These are phyloP conservation scores for Acanthaster planci DNA, from an alignment of 35 echinoderm and acorn worm species.

Conservation along the genomic window DNA sequence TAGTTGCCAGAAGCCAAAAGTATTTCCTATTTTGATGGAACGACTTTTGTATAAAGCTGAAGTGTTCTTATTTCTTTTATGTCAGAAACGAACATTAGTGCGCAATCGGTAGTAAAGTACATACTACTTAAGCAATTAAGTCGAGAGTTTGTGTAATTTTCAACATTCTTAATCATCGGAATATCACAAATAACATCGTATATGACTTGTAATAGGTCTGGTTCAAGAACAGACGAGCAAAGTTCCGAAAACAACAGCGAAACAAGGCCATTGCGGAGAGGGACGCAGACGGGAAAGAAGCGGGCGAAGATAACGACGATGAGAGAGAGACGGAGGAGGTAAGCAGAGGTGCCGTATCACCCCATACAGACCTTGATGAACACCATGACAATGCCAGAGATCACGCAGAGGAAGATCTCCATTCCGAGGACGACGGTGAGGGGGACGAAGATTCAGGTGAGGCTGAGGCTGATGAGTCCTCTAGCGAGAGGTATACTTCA, in stretches of 20 bases:
- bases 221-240: constrained; percentile 98
- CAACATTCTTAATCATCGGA: no score
- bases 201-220: constrained; percentile 97
- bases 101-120: not conserved
- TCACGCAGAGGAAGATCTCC: constrained; percentile 41
- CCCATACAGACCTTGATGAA: constrained; percentile 31
- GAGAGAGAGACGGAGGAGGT: constrained; percentile 46
- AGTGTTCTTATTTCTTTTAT: no score
- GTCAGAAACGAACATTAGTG: no score
- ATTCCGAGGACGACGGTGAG: constrained; percentile 46
- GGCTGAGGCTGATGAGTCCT: not conserved
- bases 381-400: not conserved
- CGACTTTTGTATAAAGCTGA: no score
- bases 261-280: constrained; percentile 79
- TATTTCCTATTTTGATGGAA: no score
- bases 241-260: constrained; percentile 94
- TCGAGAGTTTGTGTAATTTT: not conserved
- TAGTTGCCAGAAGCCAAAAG: no score
- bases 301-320: constrained; percentile 37
- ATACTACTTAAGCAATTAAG: not conserved
- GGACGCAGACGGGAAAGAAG: constrained; percentile 43
- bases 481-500: constrained; percentile 24
- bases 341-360: constrained; percentile 5
- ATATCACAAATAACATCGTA: no score
- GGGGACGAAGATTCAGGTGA: constrained; percentile 21